Evolutionary conservation across 2,113 vertebrate genomes (phyloP).

Genomic region (Acrocephalus kingi): DNA sequence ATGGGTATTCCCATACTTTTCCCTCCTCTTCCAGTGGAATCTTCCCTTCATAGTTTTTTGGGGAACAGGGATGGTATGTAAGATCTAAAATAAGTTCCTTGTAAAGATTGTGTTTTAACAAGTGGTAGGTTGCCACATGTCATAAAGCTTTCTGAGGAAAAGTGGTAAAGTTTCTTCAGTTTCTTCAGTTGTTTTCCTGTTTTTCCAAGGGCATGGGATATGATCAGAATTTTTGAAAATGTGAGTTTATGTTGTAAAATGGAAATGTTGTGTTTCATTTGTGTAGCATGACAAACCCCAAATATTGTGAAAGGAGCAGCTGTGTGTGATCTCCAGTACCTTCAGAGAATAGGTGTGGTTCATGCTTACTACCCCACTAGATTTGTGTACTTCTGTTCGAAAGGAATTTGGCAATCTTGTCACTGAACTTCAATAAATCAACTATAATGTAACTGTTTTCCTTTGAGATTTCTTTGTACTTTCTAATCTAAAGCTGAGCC

Average conservation of each 20-base stretch:
- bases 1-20: neutral
- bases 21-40: neutral
- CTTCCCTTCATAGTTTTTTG: neutral
- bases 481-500: neutral
- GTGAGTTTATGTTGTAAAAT: slow-evolving; percentile 10
- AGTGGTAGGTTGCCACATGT: neutral
- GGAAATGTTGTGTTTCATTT: slow-evolving; percentile 10
- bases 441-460: slow-evolving; percentile 1
- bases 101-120: neutral
- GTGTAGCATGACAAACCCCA: neutral
- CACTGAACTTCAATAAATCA: neutral
- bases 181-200: neutral
- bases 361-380: neutral
- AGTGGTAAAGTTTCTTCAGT: neutral
- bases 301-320: slow-evolving; percentile 20
- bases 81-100: neutral
- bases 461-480: slow-evolving; percentile 30
- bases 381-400: neutral
- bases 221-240: neutral
- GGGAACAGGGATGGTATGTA: neutral
- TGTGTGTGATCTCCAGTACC: slow-evolving; percentile 9
- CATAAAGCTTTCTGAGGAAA: neutral
- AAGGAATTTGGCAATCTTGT: slow-evolving; percentile 4
- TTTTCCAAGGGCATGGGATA: neutral
- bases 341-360: slow-evolving; percentile 44